Conservation (phyloP, 2,113 vertebrate genomes). For the Bombycilla garrulus region DNA sequence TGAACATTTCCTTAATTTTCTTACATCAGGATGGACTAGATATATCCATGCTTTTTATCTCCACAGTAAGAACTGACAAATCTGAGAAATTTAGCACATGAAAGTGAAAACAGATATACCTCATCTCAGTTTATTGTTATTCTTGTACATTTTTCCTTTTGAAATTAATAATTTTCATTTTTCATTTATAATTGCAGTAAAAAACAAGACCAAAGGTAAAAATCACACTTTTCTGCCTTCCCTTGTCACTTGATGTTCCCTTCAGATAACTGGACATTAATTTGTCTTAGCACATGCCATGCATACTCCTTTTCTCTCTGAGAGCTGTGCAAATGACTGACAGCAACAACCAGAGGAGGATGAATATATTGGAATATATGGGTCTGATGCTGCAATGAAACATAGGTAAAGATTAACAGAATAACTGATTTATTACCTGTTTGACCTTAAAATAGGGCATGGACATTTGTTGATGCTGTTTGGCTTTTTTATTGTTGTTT, state of each 20-base stretch:
- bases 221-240: background rate
- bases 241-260: background rate
- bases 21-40: background rate
- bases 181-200: background rate
- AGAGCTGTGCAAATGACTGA: background rate
- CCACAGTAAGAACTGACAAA: background rate
- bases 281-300: background rate
- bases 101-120: background rate
- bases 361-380: background rate
- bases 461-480: rapidly evolving
- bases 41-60: background rate
- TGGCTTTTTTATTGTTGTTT: too few relatives aligned
- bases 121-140: background rate
- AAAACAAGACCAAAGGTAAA: background rate
- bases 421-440: background rate
- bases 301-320: background rate
- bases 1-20: background rate
- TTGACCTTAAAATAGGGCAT: background rate
- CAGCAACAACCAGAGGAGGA: background rate
- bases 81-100: background rate
- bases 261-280: background rate
- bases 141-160: background rate
- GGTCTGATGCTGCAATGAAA: background rate
- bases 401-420: background rate
- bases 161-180: background rate